Base-by-base conservation (phyloP, 2,888 invertebrate species). In the Drosophila acutilabella region DNA sequence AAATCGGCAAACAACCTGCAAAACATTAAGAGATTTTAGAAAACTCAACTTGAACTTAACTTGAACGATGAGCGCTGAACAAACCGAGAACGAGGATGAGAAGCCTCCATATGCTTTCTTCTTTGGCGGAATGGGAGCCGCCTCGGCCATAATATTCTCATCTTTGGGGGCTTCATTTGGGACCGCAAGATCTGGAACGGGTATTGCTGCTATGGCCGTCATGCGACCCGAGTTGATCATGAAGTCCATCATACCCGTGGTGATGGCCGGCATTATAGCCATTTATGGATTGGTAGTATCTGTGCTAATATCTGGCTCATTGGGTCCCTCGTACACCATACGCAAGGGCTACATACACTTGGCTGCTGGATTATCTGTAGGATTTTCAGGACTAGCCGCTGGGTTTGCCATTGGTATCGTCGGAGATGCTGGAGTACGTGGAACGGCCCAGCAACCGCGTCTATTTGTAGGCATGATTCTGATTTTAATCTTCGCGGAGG, bases 211-310 rank as follows among this genome's bases (percentile, higher is more conserved):
- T 91, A 99, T 99, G 99, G 98, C 99, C 84, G 99, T 99, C 90
- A 98, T 99, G 97, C 94, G 98, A 94, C 99, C 99, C 66, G 99
- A 99, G 93, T 95, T 99, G 91, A 99, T 99, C 41, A 83, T 83
- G 83, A 83, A 88, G 66, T 98, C 98, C 92, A 98, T 99, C 94
- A 99, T 99, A 93, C 99, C 99, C 78, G 99, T 99, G 80, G 97
- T 98, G 94, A 98, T 98, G 98, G 98, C 98, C 91, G 98, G 99
- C 97, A 99, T 99, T 92, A 97, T 99, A 92, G 99, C 98, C 93
- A 99, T 99, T 93, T 99, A 99, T 93, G 99, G 99, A 81, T 94
- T 99, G 90, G 99, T 99, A 75, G 98, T 99, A 78, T 97, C 99
- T 86, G 98, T 99, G 77, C 96, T 99, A 81, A 98, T 99, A 91